Percentiles rank a stretch among this genome's conserved stretches.
Evolutionary conservation across 2,888 invertebrate species (phyloP).

Genomic region (Scaptomyza polygonia): DNA sequence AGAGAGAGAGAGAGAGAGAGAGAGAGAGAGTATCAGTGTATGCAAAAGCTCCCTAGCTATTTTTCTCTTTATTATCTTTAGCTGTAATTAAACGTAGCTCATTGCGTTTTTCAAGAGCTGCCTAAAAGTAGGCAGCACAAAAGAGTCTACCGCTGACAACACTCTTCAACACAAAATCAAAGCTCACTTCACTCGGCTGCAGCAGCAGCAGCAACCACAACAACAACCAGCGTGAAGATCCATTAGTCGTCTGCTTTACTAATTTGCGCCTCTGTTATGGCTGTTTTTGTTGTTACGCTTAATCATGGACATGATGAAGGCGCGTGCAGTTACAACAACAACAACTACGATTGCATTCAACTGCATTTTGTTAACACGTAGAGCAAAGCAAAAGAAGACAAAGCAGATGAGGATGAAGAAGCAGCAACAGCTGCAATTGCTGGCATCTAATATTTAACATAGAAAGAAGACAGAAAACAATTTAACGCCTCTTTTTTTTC

Average conservation of each 20-base stretch:
- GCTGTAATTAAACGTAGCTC: conserved; percentile 4
- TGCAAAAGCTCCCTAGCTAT: background rate
- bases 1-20: background rate
- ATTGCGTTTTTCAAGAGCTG: conserved; percentile 15
- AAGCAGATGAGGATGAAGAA: conserved; percentile 22
- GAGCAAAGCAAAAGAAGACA: conserved; percentile 17
- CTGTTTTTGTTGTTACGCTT: conserved; percentile 21
- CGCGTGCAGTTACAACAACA: conserved; percentile 39
- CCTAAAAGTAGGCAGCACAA: conserved; percentile 67
- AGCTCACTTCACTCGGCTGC: conserved; percentile 1
- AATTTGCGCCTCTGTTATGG: conserved; percentile 37
- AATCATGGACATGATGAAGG: conserved; percentile 12
- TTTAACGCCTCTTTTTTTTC: conserved; percentile 52
- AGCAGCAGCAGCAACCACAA: background rate
- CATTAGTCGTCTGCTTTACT: conserved; percentile 33
- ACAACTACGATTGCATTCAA: conserved; percentile 18
- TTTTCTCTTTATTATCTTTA: conserved; percentile 8
- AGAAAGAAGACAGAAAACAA: conserved; percentile 22
- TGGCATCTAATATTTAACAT: conserved; percentile 21
- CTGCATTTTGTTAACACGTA: conserved; percentile 43
- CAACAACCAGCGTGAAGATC: conserved; percentile 17
- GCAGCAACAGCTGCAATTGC: conserved; percentile 7
- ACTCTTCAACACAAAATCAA: background rate
- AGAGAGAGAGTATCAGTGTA: background rate
- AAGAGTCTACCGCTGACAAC: background rate